Conservation (phyloP, 2,797 vertebrate species). For the Brachymystax lenok region DNA sequence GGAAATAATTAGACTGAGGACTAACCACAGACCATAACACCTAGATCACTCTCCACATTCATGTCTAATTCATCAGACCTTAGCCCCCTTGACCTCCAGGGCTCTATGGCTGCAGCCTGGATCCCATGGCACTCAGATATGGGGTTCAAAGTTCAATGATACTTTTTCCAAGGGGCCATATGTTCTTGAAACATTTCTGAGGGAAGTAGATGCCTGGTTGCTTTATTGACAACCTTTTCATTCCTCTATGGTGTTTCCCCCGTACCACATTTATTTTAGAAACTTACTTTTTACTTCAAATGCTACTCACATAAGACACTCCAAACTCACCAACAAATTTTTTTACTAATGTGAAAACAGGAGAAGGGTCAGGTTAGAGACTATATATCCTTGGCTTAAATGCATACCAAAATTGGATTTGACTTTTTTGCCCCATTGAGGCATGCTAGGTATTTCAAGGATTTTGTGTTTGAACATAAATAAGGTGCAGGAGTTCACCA, state of each 20-base stretch:
- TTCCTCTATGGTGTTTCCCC: not conserved
- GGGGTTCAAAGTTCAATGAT: no score
- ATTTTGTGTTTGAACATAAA: no score
- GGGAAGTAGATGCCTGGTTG: not conserved
- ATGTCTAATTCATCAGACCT: no score
- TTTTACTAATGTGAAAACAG: not conserved
- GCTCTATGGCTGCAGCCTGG: no score
- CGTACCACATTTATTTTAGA: not conserved
- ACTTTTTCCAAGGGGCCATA: not conserved
- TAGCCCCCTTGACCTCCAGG: no score
- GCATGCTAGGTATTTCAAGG: not conserved
- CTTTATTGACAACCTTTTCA: not conserved
- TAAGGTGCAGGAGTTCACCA: not conserved
- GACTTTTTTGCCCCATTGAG: no score
- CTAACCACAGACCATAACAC: no score
- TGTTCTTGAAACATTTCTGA: constrained; percentile 4
- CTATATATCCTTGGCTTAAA: not conserved
- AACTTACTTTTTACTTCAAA: not conserved
- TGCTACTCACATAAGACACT: not conserved
- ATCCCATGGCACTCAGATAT: no score
- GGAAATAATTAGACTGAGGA: no score
- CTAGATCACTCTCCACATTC: no score
- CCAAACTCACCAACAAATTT: not conserved
- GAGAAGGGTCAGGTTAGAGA: not conserved
- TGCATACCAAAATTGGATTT: not conserved